Base-by-base conservation (phyloP, 2,113 vertebrate species). In the Arenaria interpres region DNA sequence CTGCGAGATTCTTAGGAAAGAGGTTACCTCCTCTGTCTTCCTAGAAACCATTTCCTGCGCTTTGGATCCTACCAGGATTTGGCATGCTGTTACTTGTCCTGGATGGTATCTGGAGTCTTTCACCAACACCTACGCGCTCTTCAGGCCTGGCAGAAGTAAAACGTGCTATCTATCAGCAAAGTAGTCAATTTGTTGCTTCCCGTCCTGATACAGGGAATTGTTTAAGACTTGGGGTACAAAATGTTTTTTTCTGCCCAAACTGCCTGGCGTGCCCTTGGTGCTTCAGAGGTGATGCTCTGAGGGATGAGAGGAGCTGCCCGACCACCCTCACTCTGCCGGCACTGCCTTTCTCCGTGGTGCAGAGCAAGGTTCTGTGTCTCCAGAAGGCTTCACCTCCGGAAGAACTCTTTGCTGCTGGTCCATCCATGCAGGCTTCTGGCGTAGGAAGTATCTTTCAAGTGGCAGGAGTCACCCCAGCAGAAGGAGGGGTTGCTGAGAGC, bases 261-360 rank as follows among this genome's bases (percentile, higher is more conserved):
- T 67, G 19, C 14, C 77, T 53, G 56, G 51, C 0, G 0, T 53
- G 23, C 12, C 45, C 32, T 56, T 56, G 12, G 17, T 62, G 41
- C 23, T 83, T n/a, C 59, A 39, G 59, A 56, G 32, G 28, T 32
- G 77, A 45, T 56, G 45, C 10, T 60, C 9, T 22, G 23, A 9
- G 39, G 22, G n/a, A 50, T 62, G 37, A 74, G 27, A 16, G 45
- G 35, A 57, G 41, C 66, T 73, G 51, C 14, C 57, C 0, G 0
- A 39, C 35, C 4, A 2, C 28, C 9, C 72, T 66, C 6, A 2
- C 64, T n/a, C 43, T 88, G 63, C 84, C 17, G 14, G 63, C 6
- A 1, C n/a, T 62, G 46, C 23, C 22, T 12, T 2, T 1, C 43
- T 46, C 32, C 10, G 48, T 2, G 8, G 28, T 46, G 69, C 74